phyloP scores from a whole-genome alignment of 2,113 vertebrate species.

The Eupsittula cactorum region DNA sequence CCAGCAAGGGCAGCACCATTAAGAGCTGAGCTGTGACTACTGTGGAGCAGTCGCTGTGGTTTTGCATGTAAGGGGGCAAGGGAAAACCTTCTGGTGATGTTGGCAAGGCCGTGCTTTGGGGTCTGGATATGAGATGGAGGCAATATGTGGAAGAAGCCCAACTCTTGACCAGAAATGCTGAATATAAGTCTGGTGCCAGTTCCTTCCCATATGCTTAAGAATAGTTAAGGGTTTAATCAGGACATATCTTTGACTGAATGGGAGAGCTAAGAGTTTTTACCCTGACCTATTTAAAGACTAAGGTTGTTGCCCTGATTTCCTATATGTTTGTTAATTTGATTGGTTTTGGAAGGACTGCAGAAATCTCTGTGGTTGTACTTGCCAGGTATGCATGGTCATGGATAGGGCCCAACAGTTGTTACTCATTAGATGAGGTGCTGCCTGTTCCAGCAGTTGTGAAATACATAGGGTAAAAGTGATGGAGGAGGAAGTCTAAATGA shows the following conservation, averaged over 20 bases:
- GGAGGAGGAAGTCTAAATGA: neutral
- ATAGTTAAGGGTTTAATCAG: neutral
- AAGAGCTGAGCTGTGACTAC: neutral
- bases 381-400: fast-evolving
- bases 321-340: neutral
- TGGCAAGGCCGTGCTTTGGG: neutral
- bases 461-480: neutral
- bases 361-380: neutral
- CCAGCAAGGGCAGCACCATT: neutral
- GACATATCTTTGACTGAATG: neutral
- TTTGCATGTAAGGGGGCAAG: neutral
- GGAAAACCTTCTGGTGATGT: neutral
- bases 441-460: neutral
- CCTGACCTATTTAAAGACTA: neutral
- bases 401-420: neutral
- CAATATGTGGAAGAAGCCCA: neutral
- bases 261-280: neutral
- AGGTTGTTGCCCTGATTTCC: neutral
- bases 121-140: neutral
- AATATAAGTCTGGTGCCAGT: neutral
- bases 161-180: fast-evolving
- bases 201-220: neutral
- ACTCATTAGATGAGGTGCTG: neutral
- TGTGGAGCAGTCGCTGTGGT: neutral
- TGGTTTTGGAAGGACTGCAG: neutral